Base-by-base conservation (phyloP, 2,888 invertebrate species). In the Philhelius pedissequus region DNA sequence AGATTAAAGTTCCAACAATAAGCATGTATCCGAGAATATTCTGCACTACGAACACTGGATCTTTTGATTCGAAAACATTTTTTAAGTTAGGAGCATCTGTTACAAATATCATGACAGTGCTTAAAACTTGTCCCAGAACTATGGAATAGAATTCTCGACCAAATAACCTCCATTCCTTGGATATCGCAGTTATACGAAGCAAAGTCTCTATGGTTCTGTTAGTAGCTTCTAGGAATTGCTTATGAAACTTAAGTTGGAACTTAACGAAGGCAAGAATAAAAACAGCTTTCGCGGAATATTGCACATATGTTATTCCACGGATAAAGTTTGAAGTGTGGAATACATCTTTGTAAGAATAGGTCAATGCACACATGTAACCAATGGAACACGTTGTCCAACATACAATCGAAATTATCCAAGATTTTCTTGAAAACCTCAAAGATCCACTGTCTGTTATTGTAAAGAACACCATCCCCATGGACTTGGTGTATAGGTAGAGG, bases 131-230 rank as follows among this genome's bases (percentile, higher is more conserved):
- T 4, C 13, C 6, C 0, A 76, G 6, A 43, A 60, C 3, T 11
- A 81, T n/a, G 0, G 52, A 4, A 50, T 27, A 56, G 13, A 81
- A 45, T 25, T 76, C 81, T 4, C 2, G 1, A 15, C 76, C 81
- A 15, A 52, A 66, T 13, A 66, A 0, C 13, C 20, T 15, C 1
- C 32, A 40, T 6, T 81, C 40, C 2, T 48, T 32, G 9, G 76
- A 52, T 4, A 71, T 9, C 4, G 22, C 40, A 11, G 70, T 43
- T 66, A 81, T 76, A 11, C 50, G 75, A 38, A 40, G 50, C 7
- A 66, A 11, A 6, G 66, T 70, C 9, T 66, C 50, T 8, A 71
- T 22, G 3, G 56, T 52, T 8, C 18, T 52, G 20, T 81, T 81
- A 11, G 64, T 9, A 11, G 66, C 25, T 4, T 25, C 20, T 6